Evolutionary conservation across 2,888 invertebrate species (phyloP).

Genomic region (Acanthosepion esculentum): DNA sequence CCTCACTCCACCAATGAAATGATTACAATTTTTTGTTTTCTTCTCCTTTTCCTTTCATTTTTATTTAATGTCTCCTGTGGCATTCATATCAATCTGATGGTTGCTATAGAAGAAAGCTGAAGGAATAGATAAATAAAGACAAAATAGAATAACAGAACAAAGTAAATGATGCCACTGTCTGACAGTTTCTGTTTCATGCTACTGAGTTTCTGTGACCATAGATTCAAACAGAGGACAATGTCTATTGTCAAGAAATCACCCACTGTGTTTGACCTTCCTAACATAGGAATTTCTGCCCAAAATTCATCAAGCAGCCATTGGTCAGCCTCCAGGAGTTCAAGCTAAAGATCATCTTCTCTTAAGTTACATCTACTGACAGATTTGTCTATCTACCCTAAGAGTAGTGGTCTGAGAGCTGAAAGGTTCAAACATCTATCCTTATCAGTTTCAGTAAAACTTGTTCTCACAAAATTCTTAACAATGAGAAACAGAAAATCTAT

Average conservation of each 20-base stretch:
- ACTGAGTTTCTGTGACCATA: not conserved
- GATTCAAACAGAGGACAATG: not conserved
- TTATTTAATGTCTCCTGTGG: not conserved
- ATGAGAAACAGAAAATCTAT: not conserved
- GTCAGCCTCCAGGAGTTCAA: not conserved
- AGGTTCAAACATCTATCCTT: not conserved
- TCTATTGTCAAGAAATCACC: not conserved
- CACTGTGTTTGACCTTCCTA: constrained; percentile 1
- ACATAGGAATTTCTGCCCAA: not conserved
- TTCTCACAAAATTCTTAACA: not conserved
- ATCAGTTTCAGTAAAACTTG: not conserved
- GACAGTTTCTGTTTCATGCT: constrained; percentile 2
- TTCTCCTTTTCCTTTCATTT: not conserved
- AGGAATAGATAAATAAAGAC: not conserved
- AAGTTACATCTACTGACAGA: not conserved
- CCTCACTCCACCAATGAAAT: not conserved
- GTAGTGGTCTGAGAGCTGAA: not conserved
- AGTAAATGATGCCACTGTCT: not conserved
- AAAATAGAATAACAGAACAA: not conserved
- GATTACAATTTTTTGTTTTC: not conserved
- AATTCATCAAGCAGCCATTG: not conserved
- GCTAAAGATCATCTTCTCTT: not conserved
- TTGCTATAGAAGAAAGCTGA: not conserved
- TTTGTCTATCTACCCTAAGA: not conserved
- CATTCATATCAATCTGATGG: not conserved